Percentiles rank a stretch among this genome's conserved stretches.
phyloP scores from a whole-genome alignment of 2,113 vertebrate species.

The Nipponia nippon region DNA sequence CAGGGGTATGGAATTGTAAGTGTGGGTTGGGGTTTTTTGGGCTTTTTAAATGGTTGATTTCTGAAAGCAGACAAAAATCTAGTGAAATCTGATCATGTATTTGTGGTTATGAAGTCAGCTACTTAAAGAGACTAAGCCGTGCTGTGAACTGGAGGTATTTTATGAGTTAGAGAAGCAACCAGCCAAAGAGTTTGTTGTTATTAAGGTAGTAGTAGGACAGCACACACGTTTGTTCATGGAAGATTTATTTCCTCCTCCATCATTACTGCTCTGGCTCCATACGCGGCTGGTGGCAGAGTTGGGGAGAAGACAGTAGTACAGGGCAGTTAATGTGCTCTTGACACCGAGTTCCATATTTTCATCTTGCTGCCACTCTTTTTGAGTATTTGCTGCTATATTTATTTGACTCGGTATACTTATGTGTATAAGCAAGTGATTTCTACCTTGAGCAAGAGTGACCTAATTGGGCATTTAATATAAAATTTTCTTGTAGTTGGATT shows the following conservation, averaged over 20 bases:
- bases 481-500: background rate
- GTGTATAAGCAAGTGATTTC: background rate
- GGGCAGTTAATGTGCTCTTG: background rate
- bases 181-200: background rate
- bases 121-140: background rate
- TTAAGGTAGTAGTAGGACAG: background rate
- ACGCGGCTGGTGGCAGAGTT: background rate
- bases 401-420: background rate
- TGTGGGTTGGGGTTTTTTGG: rapidly evolving
- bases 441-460: background rate
- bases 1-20: background rate
- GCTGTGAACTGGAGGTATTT: background rate
- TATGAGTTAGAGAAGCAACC: background rate
- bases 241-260: background rate
- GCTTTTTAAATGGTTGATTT: background rate
- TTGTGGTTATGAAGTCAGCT: background rate
- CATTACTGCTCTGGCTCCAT: background rate
- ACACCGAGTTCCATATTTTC: background rate
- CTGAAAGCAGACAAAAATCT: background rate
- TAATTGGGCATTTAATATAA: background rate
- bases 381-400: background rate
- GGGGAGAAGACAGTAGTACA: background rate
- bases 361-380: background rate
- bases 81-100: background rate
- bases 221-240: background rate